Base-by-base conservation (phyloP, 2,113 vertebrate species). In the Emydocephalus ijimae region DNA sequence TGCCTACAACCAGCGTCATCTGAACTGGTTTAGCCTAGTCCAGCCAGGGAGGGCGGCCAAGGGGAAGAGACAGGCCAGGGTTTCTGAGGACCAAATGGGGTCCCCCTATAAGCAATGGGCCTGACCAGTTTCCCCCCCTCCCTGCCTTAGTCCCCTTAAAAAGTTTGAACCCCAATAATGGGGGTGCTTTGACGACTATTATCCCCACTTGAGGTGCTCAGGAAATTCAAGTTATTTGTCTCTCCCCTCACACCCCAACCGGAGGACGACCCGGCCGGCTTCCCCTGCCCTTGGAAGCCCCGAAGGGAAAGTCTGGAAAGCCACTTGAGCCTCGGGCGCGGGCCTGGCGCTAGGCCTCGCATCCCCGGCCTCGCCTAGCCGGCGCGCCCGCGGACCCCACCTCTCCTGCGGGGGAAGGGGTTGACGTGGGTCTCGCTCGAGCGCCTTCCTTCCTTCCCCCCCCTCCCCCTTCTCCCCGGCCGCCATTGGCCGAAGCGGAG, bases 291-390 rank as follows among this genome's bases (percentile, higher is more conserved):
- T 85, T 45, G 34, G 18, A 52, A 64, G 29, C 87, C 12, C 55
- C 85, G 34, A 92, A 43, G 11, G 26, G 34, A 11, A 55, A 18
- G 39, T 55, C 89, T 12, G 48, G 55, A 29, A 4, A 11, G 4
- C 29, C 56, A 21, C 55, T 29, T 43, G 1, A 3, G 6, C 85
- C 23, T 91, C 90, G 91, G 18, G 18, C 88, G 92, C 85, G 59
- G 61, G 24, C 64, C 9, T 50, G 10, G 20, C 1, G 12, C 85
- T 90, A 89, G 91, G 89, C 93, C 89, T 64, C 50, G 26, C 85
- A 55, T 50, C 61, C 93, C 74, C 93, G 93, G 89, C 85, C 91
- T 94, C 81, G 90, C 93, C 93, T 92, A 15, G 26, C 7, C 34
- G 29, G 89, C 55, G 81, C 50, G 89, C 8, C 88, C 88, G 57